Evolutionary conservation across 2,113 vertebrate species (phyloP).

Genomic region (Uria aalge): DNA sequence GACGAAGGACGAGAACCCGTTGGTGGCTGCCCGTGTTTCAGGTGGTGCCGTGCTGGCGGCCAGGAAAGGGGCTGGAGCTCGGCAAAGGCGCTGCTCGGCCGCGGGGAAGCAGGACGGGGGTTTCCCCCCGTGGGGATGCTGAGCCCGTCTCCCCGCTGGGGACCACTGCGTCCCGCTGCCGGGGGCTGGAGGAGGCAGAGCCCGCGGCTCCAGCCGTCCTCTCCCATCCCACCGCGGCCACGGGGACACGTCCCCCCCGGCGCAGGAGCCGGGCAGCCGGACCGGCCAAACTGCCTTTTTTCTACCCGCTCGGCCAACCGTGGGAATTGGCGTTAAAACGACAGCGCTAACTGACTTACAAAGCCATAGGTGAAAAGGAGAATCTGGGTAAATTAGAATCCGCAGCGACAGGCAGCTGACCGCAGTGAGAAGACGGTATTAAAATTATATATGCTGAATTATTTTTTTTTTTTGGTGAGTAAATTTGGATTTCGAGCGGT

Average conservation of each 20-base stretch:
- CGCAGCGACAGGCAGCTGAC: slow-evolving; percentile 10
- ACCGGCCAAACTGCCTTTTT: neutral
- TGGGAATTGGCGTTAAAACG: neutral
- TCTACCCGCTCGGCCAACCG: neutral
- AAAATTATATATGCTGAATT: neutral
- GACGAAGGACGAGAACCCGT: slow-evolving; percentile 29
- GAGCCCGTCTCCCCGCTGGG: slow-evolving; percentile 29
- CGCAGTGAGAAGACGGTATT: slow-evolving; percentile 3
- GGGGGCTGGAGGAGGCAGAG: neutral
- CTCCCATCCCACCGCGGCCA: neutral
- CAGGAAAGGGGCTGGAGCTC: slow-evolving; percentile 61
- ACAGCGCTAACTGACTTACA: neutral
- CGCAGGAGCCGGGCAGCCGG: neutral
- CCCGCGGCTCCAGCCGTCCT: neutral
- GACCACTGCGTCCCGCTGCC: neutral
- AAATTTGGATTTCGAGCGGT: slow-evolving; percentile 62
- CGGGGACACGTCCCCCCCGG: neutral
- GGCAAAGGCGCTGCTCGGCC: slow-evolving; percentile 29
- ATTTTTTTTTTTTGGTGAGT: slow-evolving; percentile 53
- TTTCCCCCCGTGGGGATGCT: slow-evolving; percentile 41
- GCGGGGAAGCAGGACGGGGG: slow-evolving; percentile 34
- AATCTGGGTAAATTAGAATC: neutral
- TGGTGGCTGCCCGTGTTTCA: slow-evolving; percentile 60
- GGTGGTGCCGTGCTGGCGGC: slow-evolving; percentile 55
- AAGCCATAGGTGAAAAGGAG: slow-evolving; percentile 51